phyloP scores from a whole-genome alignment of 2,888 invertebrate genomes.

The Chrysolina americana region DNA sequence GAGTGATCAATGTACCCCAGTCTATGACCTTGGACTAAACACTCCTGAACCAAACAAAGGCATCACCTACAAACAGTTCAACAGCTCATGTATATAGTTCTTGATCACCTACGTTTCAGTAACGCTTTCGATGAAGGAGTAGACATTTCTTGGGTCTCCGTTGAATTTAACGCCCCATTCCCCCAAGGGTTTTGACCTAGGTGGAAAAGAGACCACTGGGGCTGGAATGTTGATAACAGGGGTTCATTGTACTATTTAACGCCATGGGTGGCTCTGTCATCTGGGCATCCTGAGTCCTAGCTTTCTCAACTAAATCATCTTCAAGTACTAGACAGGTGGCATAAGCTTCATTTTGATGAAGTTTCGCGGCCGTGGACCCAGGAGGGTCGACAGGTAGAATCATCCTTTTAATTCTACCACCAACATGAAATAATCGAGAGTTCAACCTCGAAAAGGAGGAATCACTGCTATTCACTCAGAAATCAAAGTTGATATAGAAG shows the following conservation, averaged over 20 bases:
- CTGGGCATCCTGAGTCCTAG: no score
- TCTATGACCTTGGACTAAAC: slow-evolving; percentile 16
- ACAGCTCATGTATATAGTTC: no score
- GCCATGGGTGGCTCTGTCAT: no score
- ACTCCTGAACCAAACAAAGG: slow-evolving; percentile 23
- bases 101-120: no score
- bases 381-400: background rate
- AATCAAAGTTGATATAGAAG: no score
- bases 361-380: background rate
- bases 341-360: slow-evolving; percentile 7
- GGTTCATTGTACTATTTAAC: slow-evolving; percentile 1
- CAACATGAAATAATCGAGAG: slow-evolving; percentile 1
- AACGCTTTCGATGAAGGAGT: no score
- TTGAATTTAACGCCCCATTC: slow-evolving; percentile 19
- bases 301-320: background rate
- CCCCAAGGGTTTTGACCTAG: background rate
- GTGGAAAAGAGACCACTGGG: background rate
- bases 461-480: background rate
- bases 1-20: slow-evolving; percentile 19
- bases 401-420: slow-evolving; percentile 8
- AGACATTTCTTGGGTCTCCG: no score
- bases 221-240: slow-evolving; percentile 8
- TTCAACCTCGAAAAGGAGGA: slow-evolving; percentile 1
- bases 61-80: slow-evolving; percentile 25
- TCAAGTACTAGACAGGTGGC: slow-evolving; percentile 2